Percentiles rank a stretch among this genome's conserved stretches.
Conservation (phyloP, 2,113 vertebrate species). For the Murina feae region DNA sequence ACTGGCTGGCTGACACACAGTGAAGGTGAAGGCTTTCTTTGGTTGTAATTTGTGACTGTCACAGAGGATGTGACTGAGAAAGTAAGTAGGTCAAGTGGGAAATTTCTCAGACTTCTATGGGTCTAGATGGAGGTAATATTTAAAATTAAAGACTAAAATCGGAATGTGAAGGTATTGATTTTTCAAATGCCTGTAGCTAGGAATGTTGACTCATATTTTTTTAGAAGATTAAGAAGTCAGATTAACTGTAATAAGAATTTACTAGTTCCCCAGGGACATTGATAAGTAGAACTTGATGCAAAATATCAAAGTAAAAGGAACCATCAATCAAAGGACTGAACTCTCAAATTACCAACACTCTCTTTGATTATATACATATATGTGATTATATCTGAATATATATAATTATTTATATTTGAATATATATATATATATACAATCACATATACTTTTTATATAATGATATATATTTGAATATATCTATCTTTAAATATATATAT, state of each 20-base stretch:
- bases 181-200: not conserved
- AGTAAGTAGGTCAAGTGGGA: not conserved
- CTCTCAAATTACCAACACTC: not conserved
- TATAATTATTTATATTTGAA: not conserved
- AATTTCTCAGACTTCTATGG: not conserved
- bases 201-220: not conserved
- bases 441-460: not conserved
- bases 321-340: not conserved
- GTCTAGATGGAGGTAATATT: not conserved
- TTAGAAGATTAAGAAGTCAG: not conserved
- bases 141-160: constrained; percentile 2
- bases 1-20: not conserved
- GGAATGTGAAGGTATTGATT: not conserved
- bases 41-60: not conserved
- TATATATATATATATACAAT: not conserved
- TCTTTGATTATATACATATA: not conserved
- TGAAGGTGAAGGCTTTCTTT: not conserved
- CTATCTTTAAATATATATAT: not conserved
- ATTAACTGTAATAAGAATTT: not conserved
- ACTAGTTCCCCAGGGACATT: not conserved
- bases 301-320: constrained; percentile 11
- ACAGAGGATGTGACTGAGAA: not conserved
- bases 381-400: not conserved
- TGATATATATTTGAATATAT: not conserved
- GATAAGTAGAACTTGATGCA: not conserved